Conservation (phyloP, 2,888 invertebrate genomes). For the Lasioglossum figueresi region DNA sequence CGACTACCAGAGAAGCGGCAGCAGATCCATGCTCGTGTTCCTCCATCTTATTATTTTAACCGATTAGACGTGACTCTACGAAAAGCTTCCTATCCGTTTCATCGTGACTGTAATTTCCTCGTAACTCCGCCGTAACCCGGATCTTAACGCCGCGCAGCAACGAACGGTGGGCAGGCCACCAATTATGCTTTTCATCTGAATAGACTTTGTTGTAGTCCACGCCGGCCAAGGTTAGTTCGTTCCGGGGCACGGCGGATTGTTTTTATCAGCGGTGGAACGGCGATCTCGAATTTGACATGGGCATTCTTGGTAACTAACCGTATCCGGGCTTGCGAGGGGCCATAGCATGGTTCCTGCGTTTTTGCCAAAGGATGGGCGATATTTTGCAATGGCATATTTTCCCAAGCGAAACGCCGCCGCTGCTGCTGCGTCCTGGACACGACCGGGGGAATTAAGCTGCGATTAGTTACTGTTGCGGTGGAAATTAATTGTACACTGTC, state of each 20-base stretch:
- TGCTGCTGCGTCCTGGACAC: neutral
- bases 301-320: slow-evolving; percentile 21
- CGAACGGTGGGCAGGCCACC: slow-evolving; percentile 35
- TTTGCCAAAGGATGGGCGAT: slow-evolving; percentile 17
- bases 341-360: neutral
- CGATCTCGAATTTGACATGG: slow-evolving; percentile 24
- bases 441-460: slow-evolving; percentile 48
- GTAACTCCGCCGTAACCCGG: neutral
- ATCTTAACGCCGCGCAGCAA: slow-evolving; percentile 37
- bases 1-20: neutral
- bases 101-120: slow-evolving; percentile 43
- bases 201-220: slow-evolving; percentile 47
- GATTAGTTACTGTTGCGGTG: slow-evolving; percentile 55
- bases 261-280: neutral
- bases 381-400: neutral
- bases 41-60: neutral
- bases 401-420: slow-evolving; percentile 3
- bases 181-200: slow-evolving; percentile 48
- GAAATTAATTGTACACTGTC: slow-evolving; percentile 64
- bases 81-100: slow-evolving; percentile 34
- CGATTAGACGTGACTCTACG: neutral
- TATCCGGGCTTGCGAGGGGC: neutral
- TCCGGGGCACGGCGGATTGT: slow-evolving; percentile 23
- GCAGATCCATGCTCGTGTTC: neutral
- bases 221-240: slow-evolving; percentile 20